phyloP scores from a whole-genome alignment of 1,140 invertebrate species.

The Saccostrea cuccullata region DNA sequence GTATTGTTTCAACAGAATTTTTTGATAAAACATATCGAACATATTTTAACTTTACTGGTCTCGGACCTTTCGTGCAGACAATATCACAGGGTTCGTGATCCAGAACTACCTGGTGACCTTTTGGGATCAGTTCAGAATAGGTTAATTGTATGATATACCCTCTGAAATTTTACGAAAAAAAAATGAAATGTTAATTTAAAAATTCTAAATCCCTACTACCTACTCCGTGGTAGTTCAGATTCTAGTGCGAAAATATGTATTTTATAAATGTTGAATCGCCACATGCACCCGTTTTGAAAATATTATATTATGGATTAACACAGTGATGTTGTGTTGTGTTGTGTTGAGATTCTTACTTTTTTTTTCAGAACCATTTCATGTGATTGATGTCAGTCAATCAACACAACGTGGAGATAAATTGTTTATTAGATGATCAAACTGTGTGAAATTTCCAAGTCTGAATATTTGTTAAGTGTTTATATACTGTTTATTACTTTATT shows the following conservation, averaged over 20 bases:
- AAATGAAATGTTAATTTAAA: neutral
- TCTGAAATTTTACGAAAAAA: neutral
- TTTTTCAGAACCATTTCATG: neutral
- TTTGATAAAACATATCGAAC: too few species aligned
- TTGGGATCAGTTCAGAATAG: neutral
- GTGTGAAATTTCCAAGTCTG: too few species aligned
- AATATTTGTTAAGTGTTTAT: conserved; percentile 17
- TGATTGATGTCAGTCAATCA: neutral
- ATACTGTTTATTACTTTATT: conserved; percentile 3
- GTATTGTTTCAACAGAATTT: too few species aligned
- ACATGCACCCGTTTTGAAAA: neutral
- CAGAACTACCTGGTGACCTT: neutral
- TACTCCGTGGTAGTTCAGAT: neutral
- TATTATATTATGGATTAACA: too few species aligned
- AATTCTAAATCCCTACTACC: too few species aligned
- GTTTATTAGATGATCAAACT: neutral
- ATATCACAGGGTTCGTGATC: neutral
- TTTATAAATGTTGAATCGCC: neutral
- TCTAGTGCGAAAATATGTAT: neutral
- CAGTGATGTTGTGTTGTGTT: too few species aligned
- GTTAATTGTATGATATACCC: neutral
- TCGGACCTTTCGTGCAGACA: neutral
- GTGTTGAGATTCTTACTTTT: neutral
- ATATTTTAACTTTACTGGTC: neutral
- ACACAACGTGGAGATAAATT: neutral